Conservation (phyloP, 2,113 vertebrate genomes). For the Pygathrix nemaeus region DNA sequence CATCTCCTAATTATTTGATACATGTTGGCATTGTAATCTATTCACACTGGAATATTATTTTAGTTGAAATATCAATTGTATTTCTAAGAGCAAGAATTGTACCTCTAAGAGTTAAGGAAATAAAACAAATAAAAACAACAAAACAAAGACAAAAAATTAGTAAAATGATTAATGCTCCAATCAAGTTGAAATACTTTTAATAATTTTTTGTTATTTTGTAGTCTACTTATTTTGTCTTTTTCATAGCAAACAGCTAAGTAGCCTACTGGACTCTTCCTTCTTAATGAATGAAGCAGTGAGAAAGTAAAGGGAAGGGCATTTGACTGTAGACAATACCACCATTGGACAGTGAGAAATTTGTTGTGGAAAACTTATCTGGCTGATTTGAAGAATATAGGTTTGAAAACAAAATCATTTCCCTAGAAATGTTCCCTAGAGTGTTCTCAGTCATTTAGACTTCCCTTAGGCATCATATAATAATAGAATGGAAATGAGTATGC, state of each 20-base stretch:
- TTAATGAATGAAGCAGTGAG: neutral
- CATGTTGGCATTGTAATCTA: neutral
- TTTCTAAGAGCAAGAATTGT: neutral
- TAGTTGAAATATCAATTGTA: neutral
- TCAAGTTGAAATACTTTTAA: conserved; percentile 7
- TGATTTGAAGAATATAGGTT: neutral
- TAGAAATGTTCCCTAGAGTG: neutral
- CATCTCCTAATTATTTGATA: neutral
- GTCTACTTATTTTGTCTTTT: neutral
- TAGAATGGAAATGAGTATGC: neutral
- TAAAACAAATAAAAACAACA: neutral
- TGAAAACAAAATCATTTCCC: neutral
- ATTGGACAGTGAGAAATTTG: neutral
- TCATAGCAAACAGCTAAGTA: too few species aligned
- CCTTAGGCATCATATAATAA: neutral
- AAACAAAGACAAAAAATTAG: neutral
- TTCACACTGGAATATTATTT: neutral
- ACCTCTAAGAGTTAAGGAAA: neutral
- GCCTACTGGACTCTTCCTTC: neutral
- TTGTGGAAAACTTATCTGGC: neutral
- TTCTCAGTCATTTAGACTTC: neutral
- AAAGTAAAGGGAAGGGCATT: neutral
- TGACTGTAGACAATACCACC: neutral
- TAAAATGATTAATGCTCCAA: neutral
- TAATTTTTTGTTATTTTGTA: conserved; percentile 44